These are phyloP conservation scores for Microtus montanus DNA, from an alignment of 2,113 vertebrate genomes.

Conservation along the genomic window DNA sequence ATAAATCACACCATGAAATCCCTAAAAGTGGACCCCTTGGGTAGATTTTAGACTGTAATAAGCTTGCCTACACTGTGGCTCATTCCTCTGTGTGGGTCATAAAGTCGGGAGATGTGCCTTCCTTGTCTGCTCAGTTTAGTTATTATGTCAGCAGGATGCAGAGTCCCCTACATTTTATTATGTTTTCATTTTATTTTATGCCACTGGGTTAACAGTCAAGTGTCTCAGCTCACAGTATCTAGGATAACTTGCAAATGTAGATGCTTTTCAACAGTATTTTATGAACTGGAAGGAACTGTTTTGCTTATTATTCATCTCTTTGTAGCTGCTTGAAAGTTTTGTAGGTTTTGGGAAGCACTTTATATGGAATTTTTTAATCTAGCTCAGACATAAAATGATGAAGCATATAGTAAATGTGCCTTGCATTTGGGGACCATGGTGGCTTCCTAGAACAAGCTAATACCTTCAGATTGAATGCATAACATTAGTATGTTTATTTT, in stretches of 20 bases:
- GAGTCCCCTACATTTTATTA: constrained; percentile 57
- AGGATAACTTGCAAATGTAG: constrained; percentile 55
- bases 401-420: background rate
- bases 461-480: background rate
- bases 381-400: constrained; percentile 13
- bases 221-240: constrained; percentile 36
- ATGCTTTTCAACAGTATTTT: constrained; percentile 57
- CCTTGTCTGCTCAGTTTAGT: constrained; percentile 46
- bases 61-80: background rate
- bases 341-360: constrained; percentile 36
- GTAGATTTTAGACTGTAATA: constrained; percentile 30
- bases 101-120: constrained; percentile 53
- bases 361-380: constrained; percentile 40
- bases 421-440: background rate
- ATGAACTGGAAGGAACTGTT: constrained; percentile 63
- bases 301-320: constrained; percentile 63
- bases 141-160: constrained; percentile 61
- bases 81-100: constrained; percentile 37
- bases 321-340: constrained; percentile 45
- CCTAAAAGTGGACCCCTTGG: constrained; percentile 32
- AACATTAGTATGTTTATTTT: background rate
- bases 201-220: constrained; percentile 50
- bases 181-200: constrained; percentile 67
- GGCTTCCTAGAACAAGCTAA: constrained; percentile 38
- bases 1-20: constrained; percentile 55